Evolutionary conservation across 2,888 invertebrate genomes (phyloP), one percentile per base, ranked within the genome.

Genomic region (Willowsia nigromaculata): DNA sequence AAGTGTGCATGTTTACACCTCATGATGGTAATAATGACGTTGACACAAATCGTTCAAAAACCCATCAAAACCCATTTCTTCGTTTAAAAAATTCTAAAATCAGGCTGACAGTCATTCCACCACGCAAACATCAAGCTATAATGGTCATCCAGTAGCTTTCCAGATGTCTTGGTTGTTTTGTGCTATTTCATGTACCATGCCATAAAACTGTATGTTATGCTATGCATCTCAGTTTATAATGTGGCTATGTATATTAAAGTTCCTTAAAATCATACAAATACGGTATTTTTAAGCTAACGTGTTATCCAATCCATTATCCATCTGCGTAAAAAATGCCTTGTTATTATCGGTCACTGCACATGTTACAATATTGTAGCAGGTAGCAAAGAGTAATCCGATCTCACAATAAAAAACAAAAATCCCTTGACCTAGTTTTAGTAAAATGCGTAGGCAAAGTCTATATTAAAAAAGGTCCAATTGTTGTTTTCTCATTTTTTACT

Each of bases 341-440:
- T 85, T 76, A 84, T 74, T 47, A 53, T 86, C 68, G 80, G 86
- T 80, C 86, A 86, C 27, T 80, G 86, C 86, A 86, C 86, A 86
- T 86, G 65, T 65, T 86, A 22, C 86, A 78, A 43, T 59, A 85
- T 18, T 56, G 33, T 47, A 25, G 30, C 62, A 78, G 65, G 86
- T 59, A 65, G 56, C 11, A 53, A 27, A 53, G 40, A 74, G 11
- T 43, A 85, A 80, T 68, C 18, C 37, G 18, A 37, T 68, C 40
- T 5, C 59, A 59, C 62, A 59, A 81, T 81, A 81, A 81, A 59
- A 78, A 62, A 81, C 18, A 25, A n/a, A n/a, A 81, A 86, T 86
- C 86, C 68, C 80, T 78, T 86, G 86, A 86, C 86, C 86, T 86
- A 86, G 80, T 86, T 86, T 68, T 80, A 11, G 7, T 15, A 4